These are phyloP conservation scores for Drosophila pseudotalamancana DNA, from an alignment of 2,888 invertebrate genomes.

Conservation along the genomic window DNA sequence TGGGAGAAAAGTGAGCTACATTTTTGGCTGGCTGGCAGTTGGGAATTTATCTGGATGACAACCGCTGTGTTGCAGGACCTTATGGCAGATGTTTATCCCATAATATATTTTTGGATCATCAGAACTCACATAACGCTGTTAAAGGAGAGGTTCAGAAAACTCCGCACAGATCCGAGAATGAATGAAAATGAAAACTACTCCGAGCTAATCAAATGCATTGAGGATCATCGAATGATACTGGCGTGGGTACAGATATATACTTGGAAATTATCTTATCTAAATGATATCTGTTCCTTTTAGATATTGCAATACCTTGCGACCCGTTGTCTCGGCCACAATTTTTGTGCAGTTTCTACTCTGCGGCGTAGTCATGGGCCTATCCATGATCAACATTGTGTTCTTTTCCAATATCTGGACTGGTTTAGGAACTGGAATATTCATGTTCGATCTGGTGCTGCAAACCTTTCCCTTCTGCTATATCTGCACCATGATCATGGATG, in stretches of 20 bases:
- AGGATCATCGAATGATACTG: slow-evolving; percentile 48
- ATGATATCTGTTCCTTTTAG: slow-evolving; percentile 13
- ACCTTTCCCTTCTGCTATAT: slow-evolving; percentile 66
- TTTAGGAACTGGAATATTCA: slow-evolving; percentile 26
- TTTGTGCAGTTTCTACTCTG: slow-evolving; percentile 55
- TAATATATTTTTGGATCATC: slow-evolving; percentile 35
- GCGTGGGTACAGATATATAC: slow-evolving; percentile 31
- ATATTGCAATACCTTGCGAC: slow-evolving; percentile 39
- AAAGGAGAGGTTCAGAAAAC: slow-evolving; percentile 27
- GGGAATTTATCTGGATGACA: slow-evolving; percentile 37
- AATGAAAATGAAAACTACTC: slow-evolving; percentile 30
- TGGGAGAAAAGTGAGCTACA: not conserved
- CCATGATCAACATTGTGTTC: slow-evolving; percentile 54
- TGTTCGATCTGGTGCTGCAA: slow-evolving; percentile 40
- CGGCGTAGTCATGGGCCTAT: slow-evolving; percentile 51
- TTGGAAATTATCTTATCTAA: not conserved
- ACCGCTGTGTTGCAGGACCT: slow-evolving; percentile 33
- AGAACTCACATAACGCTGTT: slow-evolving; percentile 43
- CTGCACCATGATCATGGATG: slow-evolving; percentile 48
- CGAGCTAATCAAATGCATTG: slow-evolving; percentile 49
- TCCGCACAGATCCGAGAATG: slow-evolving; percentile 29
- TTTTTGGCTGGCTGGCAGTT: slow-evolving; percentile 30
- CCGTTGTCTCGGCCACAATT: slow-evolving; percentile 57
- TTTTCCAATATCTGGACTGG: slow-evolving; percentile 54
- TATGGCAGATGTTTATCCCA: slow-evolving; percentile 49